Base-by-base conservation (phyloP, 1,140 invertebrate genomes). In the Rhyzopertha dominica region DNA sequence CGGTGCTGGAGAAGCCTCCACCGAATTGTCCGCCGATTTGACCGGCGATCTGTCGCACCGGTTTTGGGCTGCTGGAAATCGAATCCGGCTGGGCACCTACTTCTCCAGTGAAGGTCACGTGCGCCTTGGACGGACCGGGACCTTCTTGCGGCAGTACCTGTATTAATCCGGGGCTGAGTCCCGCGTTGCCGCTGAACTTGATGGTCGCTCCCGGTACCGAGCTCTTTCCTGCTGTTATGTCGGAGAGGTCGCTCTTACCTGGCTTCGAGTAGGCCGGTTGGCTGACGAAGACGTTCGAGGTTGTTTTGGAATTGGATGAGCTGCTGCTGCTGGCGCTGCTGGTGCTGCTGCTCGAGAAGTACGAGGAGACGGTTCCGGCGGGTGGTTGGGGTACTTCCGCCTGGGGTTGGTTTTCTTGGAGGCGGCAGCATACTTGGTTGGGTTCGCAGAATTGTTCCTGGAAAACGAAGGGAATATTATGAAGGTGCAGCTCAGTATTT, bases 221-320 rank as follows among this genome's bases (percentile, higher is more conserved):
- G 26, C 49, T 58, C 39, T 60, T 60, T 22, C 51, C 58, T 1
- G 48, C 42, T 4, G 54, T 53, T 14, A 51, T 38, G n/a, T 51
- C 47, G 1, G 31, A 30, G 18, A 49, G 35, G 39, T 57, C 49
- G 17, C 47, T 51, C 25, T 49, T 32, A 13, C 28, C n/a, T 10
- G 32, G 41, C 14, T 37, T 31, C 20, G 12, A 19, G 10, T 5
- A 60, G 48, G 5, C 60, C 41, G 37, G 67, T 65, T 19, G 72
- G 55, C 28, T 65, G 63, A 59, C 74, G 63, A 73, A 75, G 17
- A 70, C 59, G 58, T 75, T 70, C 2, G 62, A 66, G 19, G 62
- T 58, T 0, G 61, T 50, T 51, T 68, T 67, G 63, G 73, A 75
- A 54, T 67, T 66, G n/a, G n/a, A n/a, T n/a, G n/a, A n/a, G n/a